These are phyloP conservation scores for human DNA, from an alignment of 2,113 vertebrate genomes.

Conservation along the genomic window DNA sequence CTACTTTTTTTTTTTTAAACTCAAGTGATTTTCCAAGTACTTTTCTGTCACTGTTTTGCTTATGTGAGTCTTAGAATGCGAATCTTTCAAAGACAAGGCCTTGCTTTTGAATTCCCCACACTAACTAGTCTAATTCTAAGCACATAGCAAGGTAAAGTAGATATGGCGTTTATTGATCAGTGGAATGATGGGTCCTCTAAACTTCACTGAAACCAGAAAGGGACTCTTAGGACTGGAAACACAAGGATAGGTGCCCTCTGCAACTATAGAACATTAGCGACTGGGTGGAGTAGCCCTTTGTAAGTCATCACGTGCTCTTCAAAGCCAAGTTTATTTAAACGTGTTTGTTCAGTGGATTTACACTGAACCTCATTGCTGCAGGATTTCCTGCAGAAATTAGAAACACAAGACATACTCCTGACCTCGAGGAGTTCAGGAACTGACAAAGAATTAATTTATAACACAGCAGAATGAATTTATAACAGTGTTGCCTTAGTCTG, in stretches of 20 bases:
- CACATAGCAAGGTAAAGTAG: not conserved
- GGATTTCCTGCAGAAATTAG: not conserved
- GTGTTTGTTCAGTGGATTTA: not conserved
- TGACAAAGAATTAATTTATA: not conserved
- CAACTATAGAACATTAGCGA: not conserved
- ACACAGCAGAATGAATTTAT: not conserved
- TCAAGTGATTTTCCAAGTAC: not conserved
- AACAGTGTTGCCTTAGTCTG: not conserved
- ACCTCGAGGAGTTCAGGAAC: not conserved
- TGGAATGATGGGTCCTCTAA: not conserved
- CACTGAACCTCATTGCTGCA: not conserved
- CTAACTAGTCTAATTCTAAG: not conserved
- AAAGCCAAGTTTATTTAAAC: not conserved
- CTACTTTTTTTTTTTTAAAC: not conserved
- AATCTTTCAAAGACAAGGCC: not conserved
- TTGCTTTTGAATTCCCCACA: not conserved
- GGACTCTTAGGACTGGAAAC: not conserved
- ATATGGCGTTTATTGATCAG: not conserved
- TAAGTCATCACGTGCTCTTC: not conserved
- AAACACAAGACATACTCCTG: not conserved
- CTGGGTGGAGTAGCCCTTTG: not conserved
- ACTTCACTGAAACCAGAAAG: not conserved
- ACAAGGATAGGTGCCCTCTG: not conserved
- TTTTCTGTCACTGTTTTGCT: not conserved
- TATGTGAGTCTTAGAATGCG: not conserved